Conservation (phyloP, 2,113 vertebrate species). For the Megaceryle maxima region DNA sequence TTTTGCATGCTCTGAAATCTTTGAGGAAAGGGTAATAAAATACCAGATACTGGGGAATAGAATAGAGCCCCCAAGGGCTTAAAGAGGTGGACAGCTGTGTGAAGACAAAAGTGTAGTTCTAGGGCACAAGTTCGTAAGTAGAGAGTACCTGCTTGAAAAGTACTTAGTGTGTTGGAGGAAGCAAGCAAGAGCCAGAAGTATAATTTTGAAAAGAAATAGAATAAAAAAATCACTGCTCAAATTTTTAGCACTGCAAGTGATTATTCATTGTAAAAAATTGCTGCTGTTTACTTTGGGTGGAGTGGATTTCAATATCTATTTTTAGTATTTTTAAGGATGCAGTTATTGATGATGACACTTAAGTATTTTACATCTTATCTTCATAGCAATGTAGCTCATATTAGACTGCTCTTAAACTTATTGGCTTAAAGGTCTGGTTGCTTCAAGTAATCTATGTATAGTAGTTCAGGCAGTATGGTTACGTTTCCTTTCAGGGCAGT, state of each 20-base stretch:
- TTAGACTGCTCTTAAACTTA: neutral
- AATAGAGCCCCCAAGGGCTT: neutral
- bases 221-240: neutral
- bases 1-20: neutral
- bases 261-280: neutral
- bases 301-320: neutral
- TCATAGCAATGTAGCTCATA: neutral
- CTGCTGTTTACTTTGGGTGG: neutral
- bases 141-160: neutral
- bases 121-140: neutral
- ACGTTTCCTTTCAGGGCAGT: neutral
- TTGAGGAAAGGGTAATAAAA: neutral
- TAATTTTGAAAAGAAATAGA: neutral
- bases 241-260: neutral
- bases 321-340: neutral
- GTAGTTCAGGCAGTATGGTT: neutral
- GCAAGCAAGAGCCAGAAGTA: neutral
- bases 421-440: neutral
- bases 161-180: neutral
- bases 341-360: neutral
- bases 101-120: neutral
- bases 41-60: neutral
- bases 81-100: neutral
- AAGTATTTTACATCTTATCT: neutral
- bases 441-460: neutral